Conservation (phyloP, 2,797 vertebrate species). For the Hydrocynus forskahlii region DNA sequence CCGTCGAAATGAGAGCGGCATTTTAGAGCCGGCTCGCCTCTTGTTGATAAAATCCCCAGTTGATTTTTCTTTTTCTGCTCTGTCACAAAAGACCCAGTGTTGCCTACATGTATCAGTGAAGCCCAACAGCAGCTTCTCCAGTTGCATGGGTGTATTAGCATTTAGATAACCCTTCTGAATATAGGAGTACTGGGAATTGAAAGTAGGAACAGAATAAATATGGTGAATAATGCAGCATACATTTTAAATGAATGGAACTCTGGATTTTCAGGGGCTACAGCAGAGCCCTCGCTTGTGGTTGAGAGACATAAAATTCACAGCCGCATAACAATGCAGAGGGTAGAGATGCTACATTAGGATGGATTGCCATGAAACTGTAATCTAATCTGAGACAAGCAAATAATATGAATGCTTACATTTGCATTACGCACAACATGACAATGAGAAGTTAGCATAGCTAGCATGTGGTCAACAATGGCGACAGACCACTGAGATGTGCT, state of each 20-base stretch:
- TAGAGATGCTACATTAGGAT: background rate
- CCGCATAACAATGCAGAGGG: background rate
- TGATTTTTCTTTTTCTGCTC: conserved; percentile 56
- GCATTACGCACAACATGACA: background rate
- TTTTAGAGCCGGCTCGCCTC: conserved; percentile 67
- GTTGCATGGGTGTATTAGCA: conserved; percentile 80
- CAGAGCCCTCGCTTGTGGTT: background rate
- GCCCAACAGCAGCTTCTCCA: conserved; percentile 61
- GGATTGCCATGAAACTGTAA: background rate
- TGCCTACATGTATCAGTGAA: conserved; percentile 62
- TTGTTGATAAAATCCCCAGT: conserved; percentile 63
- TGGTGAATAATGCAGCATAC: conserved; percentile 72
- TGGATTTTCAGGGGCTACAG: conserved; percentile 51
- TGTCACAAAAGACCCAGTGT: conserved; percentile 68
- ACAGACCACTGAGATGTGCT: background rate
- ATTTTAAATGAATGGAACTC: conserved; percentile 70
- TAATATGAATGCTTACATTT: background rate
- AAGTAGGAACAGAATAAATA: conserved; percentile 72
- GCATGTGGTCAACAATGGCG: too few relatives aligned
- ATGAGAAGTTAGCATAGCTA: background rate
- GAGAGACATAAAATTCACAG: conserved; percentile 8
- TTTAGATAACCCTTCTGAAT: conserved; percentile 81
- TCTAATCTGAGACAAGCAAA: background rate
- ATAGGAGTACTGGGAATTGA: conserved; percentile 67
- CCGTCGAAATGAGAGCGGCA: conserved; percentile 60